These are phyloP conservation scores for Sebastes wilsoni DNA, from an alignment of 2,797 vertebrate genomes.

Conservation along the genomic window DNA sequence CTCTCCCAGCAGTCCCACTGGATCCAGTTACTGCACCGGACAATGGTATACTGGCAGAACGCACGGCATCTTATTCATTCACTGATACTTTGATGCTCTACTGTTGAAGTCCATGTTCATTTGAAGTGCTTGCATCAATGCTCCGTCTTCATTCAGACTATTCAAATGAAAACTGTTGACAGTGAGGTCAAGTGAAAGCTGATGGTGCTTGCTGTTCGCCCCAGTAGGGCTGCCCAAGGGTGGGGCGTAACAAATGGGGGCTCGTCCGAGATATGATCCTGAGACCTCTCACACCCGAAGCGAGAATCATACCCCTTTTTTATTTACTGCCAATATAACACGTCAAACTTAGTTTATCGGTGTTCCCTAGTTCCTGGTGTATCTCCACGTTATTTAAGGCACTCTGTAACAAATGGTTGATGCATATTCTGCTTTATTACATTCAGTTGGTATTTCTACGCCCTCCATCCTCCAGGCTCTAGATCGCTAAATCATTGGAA, in stretches of 20 bases:
- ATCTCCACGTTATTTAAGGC: constrained; percentile 80
- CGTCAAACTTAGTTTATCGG: constrained; percentile 78
- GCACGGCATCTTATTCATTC: background rate
- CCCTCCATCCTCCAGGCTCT: background rate
- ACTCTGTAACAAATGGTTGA: constrained; percentile 86
- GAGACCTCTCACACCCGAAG: no score
- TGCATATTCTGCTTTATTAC: constrained; percentile 91
- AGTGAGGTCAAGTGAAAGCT: no score
- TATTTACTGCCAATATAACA: constrained; percentile 68
- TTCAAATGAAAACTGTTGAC: background rate
- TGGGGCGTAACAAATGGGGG: no score
- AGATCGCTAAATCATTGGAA: background rate
- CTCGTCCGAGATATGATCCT: no score
- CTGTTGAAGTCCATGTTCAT: background rate
- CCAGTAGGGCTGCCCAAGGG: no score
- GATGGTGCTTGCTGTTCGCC: no score
- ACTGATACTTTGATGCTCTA: background rate
- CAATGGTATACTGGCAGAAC: background rate
- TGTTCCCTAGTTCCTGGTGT: constrained; percentile 69
- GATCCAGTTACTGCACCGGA: constrained; percentile 6
- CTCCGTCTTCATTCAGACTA: background rate
- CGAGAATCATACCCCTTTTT: constrained; percentile 36
- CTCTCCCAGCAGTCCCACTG: background rate
- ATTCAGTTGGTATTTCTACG: constrained; percentile 43
- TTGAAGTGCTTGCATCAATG: background rate